Conservation (phyloP, 2,888 invertebrate species). For the Resseliella maxima region DNA sequence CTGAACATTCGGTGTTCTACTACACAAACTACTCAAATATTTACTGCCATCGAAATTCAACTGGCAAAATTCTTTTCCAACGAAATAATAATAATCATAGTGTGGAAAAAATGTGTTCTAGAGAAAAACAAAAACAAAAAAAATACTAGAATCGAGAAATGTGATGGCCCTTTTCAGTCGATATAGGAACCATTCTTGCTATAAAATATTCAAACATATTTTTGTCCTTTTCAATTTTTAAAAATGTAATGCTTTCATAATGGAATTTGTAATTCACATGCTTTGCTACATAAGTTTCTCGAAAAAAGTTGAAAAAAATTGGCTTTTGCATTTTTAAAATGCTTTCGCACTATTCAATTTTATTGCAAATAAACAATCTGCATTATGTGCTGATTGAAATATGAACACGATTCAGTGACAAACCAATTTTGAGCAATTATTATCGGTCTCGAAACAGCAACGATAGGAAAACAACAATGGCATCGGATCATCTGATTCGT, state of each 20-base stretch:
- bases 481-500: not conserved
- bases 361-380: not conserved
- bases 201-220: conserved; percentile 2
- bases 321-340: not conserved
- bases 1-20: not conserved
- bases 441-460: not conserved
- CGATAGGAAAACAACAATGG: not conserved
- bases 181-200: no score
- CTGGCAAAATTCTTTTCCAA: not conserved
- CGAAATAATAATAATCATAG: not conserved
- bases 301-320: not conserved
- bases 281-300: not conserved
- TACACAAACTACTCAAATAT: conserved; percentile 36
- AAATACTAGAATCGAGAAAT: no score
- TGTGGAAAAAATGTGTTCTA: not conserved
- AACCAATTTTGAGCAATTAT: not conserved
- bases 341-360: not conserved
- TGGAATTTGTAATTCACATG: not conserved
- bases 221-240: not conserved
- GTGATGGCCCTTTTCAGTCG: no score
- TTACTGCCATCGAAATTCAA: not conserved
- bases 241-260: not conserved
- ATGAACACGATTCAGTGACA: not conserved
- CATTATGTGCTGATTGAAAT: not conserved
- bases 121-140: no score